Conservation (phyloP, 2,888 invertebrate genomes). For the Macrophya annulata region DNA sequence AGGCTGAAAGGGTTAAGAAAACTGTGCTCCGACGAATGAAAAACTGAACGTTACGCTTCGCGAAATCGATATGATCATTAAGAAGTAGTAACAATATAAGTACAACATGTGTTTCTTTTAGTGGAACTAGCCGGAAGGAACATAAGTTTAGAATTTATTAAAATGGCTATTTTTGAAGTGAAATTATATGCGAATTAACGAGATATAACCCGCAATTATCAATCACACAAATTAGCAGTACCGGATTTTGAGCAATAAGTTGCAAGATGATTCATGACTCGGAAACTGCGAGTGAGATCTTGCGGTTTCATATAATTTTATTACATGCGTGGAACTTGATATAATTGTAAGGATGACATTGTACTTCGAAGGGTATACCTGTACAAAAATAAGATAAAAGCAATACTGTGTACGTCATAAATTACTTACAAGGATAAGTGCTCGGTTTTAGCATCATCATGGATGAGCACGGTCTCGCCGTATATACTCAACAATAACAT, state of each 20-base stretch:
- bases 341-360: background rate
- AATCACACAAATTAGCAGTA: slow-evolving; percentile 11
- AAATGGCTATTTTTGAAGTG: background rate
- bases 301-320: background rate
- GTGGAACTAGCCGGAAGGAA: background rate
- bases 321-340: background rate
- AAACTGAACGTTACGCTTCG: background rate
- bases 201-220: background rate
- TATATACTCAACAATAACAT: slow-evolving; percentile 38
- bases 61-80: slow-evolving; percentile 6
- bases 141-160: background rate
- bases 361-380: background rate
- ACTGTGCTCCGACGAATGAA: background rate
- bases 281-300: background rate
- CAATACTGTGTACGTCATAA: background rate
- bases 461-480: background rate
- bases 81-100: background rate
- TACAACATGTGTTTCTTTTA: background rate
- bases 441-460: slow-evolving; percentile 8
- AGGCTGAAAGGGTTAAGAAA: background rate
- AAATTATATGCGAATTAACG: background rate
- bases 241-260: slow-evolving; percentile 4
- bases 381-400: background rate
- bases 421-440: slow-evolving; percentile 9
- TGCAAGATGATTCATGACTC: slow-evolving; percentile 24